Base-by-base conservation (phyloP, 2,888 invertebrate genomes). In the Trichacis sp. region DNA sequence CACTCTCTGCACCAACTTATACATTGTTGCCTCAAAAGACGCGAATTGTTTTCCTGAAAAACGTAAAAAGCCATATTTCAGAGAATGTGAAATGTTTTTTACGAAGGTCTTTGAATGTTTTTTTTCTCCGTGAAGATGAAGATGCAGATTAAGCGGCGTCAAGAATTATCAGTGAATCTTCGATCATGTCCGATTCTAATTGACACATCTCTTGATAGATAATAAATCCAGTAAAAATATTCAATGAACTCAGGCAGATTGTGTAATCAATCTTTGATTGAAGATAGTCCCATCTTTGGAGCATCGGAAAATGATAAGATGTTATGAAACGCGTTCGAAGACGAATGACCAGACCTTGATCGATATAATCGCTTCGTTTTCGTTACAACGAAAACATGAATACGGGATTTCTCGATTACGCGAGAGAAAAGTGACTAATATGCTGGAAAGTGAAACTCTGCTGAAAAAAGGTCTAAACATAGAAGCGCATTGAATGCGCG, bases 401-500 rank as follows among this genome's bases (percentile, higher is more conserved):
- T 55, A 58, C 58, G 62, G n/a, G n/a, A n/a, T n/a, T n/a, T n/a
- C 9, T 33, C n/a, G 33, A 33, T 33, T 33, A 33, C n/a, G 33
- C 4, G 24, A 24, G 24, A 8, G 8, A 24, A 8, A 24, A 24
- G 3, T 24, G 8, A 24, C 24, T 24, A 5, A 24, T 24, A 8
- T 24, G 24, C 3, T 8, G 24, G 3, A 51, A 19, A 40, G 54
- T 15, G 47, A 38, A 47, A 12, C 45, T 47, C 17, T 33, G 53
- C 29, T 48, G 24, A 24, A 56, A 58, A 63, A 46, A 42, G 52
- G 30, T 40, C 40, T 40, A 53, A 65, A 64, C 49, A 54, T 53
- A 57, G 20, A 48, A 60, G 42, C 56, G 64, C 55, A 33, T 48
- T 38, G 70, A 71, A 71, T 70, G 64, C 57, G 65, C 47, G 57